Conservation (phyloP, 2,888 invertebrate genomes). For the Caenorhabditis sp. region DNA sequence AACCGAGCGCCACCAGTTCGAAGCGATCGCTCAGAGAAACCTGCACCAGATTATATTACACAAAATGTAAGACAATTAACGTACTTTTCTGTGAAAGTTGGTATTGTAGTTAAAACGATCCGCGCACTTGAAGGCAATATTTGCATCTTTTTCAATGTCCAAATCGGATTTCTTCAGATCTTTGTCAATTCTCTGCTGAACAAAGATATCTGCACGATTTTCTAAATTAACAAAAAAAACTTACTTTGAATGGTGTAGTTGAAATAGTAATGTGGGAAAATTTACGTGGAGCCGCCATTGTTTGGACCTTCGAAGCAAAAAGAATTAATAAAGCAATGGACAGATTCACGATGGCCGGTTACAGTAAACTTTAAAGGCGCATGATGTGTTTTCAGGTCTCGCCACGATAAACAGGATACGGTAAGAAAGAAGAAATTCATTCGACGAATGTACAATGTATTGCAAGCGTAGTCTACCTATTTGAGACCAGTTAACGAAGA, state of each 20-base stretch:
- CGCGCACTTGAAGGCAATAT: conserved; percentile 36
- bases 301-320: not conserved
- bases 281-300: conserved; percentile 25
- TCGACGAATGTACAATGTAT: conserved; percentile 43
- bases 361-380: conserved; percentile 24
- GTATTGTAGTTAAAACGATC: conserved; percentile 46
- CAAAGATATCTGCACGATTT: not conserved
- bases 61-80: not conserved
- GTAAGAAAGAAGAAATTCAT: conserved; percentile 13
- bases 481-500: conserved; percentile 29
- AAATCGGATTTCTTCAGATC: conserved; percentile 11
- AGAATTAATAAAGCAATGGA: not conserved
- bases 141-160: conserved; percentile 46
- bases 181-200: conserved; percentile 27
- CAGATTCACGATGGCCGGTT: too few relatives aligned
- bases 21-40: conserved; percentile 40
- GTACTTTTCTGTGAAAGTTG: conserved; percentile 36
- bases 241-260: conserved; percentile 41
- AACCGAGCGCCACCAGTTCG: conserved; percentile 33
- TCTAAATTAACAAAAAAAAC: too few relatives aligned
- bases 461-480: conserved; percentile 32
- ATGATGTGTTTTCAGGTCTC: not conserved
- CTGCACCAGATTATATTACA: not conserved
- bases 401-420: not conserved
- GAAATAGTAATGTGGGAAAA: conserved; percentile 36